Percentiles rank a stretch among this genome's conserved stretches.
phyloP scores from a whole-genome alignment of 2,113 vertebrate genomes.

The Lynx canadensis region DNA sequence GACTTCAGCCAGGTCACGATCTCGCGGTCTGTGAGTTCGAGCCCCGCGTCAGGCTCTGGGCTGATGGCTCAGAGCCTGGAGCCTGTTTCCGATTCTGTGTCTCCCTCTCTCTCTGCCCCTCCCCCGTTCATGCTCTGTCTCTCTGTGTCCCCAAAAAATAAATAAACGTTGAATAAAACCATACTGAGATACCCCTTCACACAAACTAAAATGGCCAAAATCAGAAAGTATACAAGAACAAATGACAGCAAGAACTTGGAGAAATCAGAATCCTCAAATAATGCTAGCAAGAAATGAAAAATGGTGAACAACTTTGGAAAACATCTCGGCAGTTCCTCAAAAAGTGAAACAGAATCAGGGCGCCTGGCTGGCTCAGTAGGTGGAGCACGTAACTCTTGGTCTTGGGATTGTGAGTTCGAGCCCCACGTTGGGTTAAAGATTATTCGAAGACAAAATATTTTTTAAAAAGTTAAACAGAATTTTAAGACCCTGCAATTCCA shows the following conservation, averaged over 20 bases:
- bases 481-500: background rate
- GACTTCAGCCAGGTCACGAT: too few relatives aligned
- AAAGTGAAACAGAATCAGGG: background rate
- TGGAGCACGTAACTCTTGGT: background rate
- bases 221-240: background rate
- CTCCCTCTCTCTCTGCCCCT: too few relatives aligned
- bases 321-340: background rate
- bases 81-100: too few relatives aligned
- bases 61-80: too few relatives aligned
- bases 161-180: too few relatives aligned
- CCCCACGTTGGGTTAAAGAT: background rate
- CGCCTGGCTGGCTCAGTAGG: background rate
- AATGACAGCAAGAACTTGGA: background rate
- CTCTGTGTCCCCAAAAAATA: too few relatives aligned
- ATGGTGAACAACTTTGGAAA: background rate
- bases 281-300: background rate
- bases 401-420: background rate
- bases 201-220: background rate
- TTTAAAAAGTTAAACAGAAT: background rate
- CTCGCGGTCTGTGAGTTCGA: too few relatives aligned
- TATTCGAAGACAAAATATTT: background rate
- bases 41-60: too few relatives aligned
- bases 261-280: background rate
- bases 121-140: too few relatives aligned
- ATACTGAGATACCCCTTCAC: background rate